phyloP scores from a whole-genome alignment of 1,140 invertebrate genomes.

The Solenopsis fugax region DNA sequence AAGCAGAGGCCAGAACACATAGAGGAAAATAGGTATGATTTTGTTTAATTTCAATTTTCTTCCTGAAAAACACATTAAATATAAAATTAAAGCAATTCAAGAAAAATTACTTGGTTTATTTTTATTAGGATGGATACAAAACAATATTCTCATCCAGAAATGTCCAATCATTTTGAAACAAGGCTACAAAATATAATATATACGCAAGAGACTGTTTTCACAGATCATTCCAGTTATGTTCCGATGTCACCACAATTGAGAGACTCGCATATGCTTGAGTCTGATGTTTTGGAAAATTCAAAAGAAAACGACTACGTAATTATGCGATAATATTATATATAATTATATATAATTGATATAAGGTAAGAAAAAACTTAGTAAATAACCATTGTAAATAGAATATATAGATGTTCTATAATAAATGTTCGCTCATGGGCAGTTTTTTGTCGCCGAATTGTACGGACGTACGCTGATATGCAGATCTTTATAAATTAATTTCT shows the following conservation, averaged over 20 bases:
- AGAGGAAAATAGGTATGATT: conserved; percentile 78
- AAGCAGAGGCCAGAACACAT: conserved; percentile 76
- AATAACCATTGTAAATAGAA: neutral
- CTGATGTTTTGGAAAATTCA: conserved; percentile 71
- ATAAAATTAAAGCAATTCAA: neutral
- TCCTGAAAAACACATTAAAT: neutral
- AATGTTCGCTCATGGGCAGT: neutral
- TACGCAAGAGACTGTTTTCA: neutral
- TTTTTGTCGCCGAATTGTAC: too few species aligned
- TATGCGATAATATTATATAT: conserved; percentile 79
- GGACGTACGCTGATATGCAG: too few species aligned
- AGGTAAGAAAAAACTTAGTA: neutral
- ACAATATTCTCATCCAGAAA: conserved; percentile 76
- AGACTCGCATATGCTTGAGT: conserved; percentile 73
- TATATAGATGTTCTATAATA: neutral
- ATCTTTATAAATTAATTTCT: too few species aligned
- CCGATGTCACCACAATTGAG: conserved; percentile 83
- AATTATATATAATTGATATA: neutral
- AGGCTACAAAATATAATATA: conserved; percentile 73
- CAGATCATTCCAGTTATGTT: conserved; percentile 83
- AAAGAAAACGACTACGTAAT: conserved; percentile 83
- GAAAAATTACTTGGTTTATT: conserved; percentile 15
- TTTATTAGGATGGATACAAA: conserved; percentile 78
- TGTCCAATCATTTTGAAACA: conserved; percentile 68
- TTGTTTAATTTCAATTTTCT: neutral